Evolutionary conservation across 1,140 invertebrate genomes (phyloP).

Genomic region (Drosophila serrata): DNA sequence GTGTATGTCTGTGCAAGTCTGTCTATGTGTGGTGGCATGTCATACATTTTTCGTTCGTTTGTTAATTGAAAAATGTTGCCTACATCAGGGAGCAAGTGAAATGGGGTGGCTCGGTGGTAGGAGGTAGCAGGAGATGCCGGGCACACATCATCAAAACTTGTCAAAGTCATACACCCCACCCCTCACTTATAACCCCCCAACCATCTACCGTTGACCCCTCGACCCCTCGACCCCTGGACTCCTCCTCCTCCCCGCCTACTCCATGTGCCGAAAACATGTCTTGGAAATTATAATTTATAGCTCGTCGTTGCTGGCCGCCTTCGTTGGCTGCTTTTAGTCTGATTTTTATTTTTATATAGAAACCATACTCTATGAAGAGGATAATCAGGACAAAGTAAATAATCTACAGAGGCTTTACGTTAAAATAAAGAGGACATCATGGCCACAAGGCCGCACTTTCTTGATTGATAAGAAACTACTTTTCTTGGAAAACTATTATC

Average conservation of each 20-base stretch:
- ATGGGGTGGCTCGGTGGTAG: too few species aligned
- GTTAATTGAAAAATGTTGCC: slow-evolving; percentile 84
- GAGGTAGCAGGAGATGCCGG: slow-evolving; percentile 14
- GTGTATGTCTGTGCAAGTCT: slow-evolving; percentile 11
- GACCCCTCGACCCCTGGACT: background rate
- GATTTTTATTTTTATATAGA: slow-evolving; percentile 37
- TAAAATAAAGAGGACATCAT: background rate
- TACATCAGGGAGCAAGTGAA: slow-evolving; percentile 49
- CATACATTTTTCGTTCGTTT: slow-evolving; percentile 83
- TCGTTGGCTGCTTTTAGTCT: slow-evolving; percentile 35
- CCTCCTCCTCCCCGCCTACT: background rate
- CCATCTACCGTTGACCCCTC: background rate
- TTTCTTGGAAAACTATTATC: too few species aligned
- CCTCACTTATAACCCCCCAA: background rate
- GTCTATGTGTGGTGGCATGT: slow-evolving; percentile 74
- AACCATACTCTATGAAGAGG: background rate
- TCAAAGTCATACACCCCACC: slow-evolving; percentile 64
- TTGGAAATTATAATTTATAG: slow-evolving; percentile 82
- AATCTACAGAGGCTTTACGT: background rate
- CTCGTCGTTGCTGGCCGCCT: slow-evolving; percentile 46
- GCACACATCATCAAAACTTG: slow-evolving; percentile 76
- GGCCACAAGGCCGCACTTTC: background rate
- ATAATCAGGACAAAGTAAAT: slow-evolving; percentile 2
- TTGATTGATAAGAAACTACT: background rate
- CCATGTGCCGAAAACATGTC: slow-evolving; percentile 66